A percentile compares a stretch with the other conserved stretches of the same genome.
These are phyloP conservation scores for Brachyalestes nurse DNA, from an alignment of 2,797 vertebrate genomes.

Conservation along the genomic window DNA sequence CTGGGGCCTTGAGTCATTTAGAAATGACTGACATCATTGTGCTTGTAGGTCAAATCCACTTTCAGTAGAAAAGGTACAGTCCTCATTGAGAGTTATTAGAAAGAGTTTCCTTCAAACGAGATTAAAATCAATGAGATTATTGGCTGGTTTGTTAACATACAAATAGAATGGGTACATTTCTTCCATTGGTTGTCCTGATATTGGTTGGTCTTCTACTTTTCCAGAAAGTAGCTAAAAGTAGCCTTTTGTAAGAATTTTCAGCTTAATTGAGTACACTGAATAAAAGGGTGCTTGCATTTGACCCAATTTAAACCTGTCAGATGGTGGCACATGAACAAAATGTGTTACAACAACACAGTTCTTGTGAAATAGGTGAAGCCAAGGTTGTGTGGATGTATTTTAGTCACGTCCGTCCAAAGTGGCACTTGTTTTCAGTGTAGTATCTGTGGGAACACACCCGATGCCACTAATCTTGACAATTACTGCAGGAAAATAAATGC, in stretches of 20 bases:
- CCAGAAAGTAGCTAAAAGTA: no score
- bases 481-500: conserved; percentile 5
- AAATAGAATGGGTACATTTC: no score
- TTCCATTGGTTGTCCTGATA: neutral
- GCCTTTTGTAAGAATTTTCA: no score
- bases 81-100: neutral
- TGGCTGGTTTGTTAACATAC: neutral
- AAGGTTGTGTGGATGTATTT: neutral
- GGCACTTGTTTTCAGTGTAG: neutral
- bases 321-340: neutral
- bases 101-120: neutral
- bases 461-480: neutral
- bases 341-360: neutral
- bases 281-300: no score
- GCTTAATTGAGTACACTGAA: no score
- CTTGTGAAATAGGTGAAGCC: neutral
- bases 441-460: neutral
- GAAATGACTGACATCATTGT: conserved; percentile 27
- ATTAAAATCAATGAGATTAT: neutral
- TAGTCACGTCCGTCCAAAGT: neutral
- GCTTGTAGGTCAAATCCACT: neutral
- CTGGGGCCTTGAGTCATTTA: conserved; percentile 14
- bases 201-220: no score
- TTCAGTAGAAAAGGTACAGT: conserved; percentile 4
- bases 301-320: no score